Conservation (phyloP, 2,113 vertebrate genomes). For the Solenodon paradoxus region DNA sequence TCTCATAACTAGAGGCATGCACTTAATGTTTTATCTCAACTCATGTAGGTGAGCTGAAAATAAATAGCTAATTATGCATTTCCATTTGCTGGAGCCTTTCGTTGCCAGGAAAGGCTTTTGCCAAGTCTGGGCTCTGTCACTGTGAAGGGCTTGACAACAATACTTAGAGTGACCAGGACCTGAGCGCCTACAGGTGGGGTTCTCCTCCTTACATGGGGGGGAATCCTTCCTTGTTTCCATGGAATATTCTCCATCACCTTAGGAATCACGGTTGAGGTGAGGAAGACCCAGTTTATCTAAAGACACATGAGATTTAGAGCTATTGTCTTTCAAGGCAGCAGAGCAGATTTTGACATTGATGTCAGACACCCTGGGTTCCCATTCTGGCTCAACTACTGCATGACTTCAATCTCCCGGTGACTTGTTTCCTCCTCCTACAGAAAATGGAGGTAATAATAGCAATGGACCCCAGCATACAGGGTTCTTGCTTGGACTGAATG, state of each 20-base stretch:
- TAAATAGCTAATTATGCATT: constrained; percentile 52
- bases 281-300: not conserved
- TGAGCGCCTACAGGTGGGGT: not conserved
- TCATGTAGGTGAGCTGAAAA: constrained; percentile 47
- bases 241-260: not conserved
- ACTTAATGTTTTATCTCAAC: constrained; percentile 59
- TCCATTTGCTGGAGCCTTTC: constrained; percentile 57
- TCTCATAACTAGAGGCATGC: constrained; percentile 3
- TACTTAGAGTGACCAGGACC: not conserved
- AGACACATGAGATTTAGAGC: not conserved
- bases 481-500: not conserved
- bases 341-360: not conserved
- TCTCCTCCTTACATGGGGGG: rapidly evolving
- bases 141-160: not conserved
- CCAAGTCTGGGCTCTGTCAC: not conserved
- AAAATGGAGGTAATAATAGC: not conserved
- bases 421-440: not conserved
- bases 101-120: constrained; percentile 17
- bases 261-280: not conserved
- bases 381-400: not conserved
- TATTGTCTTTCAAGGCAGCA: not conserved
- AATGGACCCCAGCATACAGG: not conserved
- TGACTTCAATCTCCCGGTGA: not conserved
- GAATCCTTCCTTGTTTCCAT: not conserved
- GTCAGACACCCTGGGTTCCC: not conserved